Evolutionary conservation across 2,113 vertebrate genomes (phyloP).

Genomic region (Perccottus glenii): DNA sequence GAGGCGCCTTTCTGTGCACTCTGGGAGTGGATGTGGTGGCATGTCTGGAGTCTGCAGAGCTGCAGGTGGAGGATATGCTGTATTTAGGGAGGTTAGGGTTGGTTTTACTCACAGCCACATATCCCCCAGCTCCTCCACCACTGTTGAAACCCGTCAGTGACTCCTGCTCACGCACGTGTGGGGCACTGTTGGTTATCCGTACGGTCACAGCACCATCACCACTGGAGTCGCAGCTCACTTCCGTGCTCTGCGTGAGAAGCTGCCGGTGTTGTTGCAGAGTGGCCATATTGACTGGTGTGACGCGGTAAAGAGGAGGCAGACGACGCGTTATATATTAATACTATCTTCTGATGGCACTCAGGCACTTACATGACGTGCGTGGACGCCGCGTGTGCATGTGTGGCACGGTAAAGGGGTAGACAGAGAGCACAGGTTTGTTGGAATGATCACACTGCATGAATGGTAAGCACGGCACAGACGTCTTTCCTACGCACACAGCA

Average conservation of each 20-base stretch:
- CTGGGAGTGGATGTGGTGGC: slow-evolving; percentile 70
- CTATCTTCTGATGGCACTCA: slow-evolving; percentile 35
- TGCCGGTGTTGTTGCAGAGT: slow-evolving; percentile 87
- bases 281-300: slow-evolving; percentile 83
- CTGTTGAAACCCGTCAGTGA: slow-evolving; percentile 36
- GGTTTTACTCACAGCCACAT: slow-evolving; percentile 64
- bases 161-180: slow-evolving; percentile 67
- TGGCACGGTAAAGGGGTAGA: slow-evolving; percentile 26
- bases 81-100: slow-evolving; percentile 90
- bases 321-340: slow-evolving; percentile 43
- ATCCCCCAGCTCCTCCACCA: slow-evolving; percentile 22
- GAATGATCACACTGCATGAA: slow-evolving; percentile 59
- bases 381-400: slow-evolving; percentile 54
- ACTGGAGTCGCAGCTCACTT: slow-evolving; percentile 91
- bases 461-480: slow-evolving; percentile 56
- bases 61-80: slow-evolving; percentile 96
- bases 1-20: slow-evolving; percentile 82
- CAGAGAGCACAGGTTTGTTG: slow-evolving; percentile 48
- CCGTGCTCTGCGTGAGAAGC: slow-evolving; percentile 88
- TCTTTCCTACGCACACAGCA: slow-evolving; percentile 58
- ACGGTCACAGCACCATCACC: slow-evolving; percentile 87
- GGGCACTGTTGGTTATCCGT: slow-evolving; percentile 78
- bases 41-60: slow-evolving; percentile 89
- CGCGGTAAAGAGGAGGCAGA: slow-evolving; percentile 7
- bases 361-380: slow-evolving; percentile 52